phyloP scores from a whole-genome alignment of 1,140 invertebrate species.

The Drosophila bocki region DNA sequence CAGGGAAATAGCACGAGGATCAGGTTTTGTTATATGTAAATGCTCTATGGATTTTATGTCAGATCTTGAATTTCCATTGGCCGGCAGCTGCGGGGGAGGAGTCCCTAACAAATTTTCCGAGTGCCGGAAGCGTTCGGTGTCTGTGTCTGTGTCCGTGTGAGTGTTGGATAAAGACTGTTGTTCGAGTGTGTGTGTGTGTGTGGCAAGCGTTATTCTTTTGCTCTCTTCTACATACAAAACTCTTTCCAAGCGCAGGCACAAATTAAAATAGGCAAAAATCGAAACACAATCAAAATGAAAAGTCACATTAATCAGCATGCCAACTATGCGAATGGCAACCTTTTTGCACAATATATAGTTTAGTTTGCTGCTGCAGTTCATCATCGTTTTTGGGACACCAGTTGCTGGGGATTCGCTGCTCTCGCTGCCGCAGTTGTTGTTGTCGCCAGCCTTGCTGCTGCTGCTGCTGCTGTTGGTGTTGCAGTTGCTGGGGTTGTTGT shows the following conservation, averaged over 20 bases:
- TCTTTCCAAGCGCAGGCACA: slow-evolving; percentile 68
- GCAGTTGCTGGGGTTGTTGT: slow-evolving; percentile 48
- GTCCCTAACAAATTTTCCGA: slow-evolving; percentile 57
- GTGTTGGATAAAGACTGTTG: slow-evolving; percentile 22
- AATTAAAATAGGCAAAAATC: slow-evolving; percentile 62
- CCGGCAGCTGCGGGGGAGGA: slow-evolving; percentile 33
- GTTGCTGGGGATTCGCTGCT: background rate
- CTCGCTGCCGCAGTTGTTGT: slow-evolving; percentile 13
- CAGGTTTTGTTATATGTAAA: background rate
- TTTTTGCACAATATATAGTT: slow-evolving; percentile 80
- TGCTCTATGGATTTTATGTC: slow-evolving; percentile 32
- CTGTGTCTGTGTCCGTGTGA: slow-evolving; percentile 18
- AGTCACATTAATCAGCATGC: slow-evolving; percentile 64
- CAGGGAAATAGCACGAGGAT: slow-evolving; percentile 5
- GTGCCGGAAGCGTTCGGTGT: slow-evolving; percentile 26
- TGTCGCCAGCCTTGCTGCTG: slow-evolving; percentile 25
- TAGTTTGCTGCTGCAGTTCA: slow-evolving; percentile 67
- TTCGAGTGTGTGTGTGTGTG: slow-evolving; percentile 26
- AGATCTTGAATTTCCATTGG: slow-evolving; percentile 45
- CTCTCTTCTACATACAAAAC: slow-evolving; percentile 64
- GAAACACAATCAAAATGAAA: slow-evolving; percentile 48
- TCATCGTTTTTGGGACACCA: slow-evolving; percentile 18
- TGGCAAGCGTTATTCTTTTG: slow-evolving; percentile 28
- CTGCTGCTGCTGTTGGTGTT: slow-evolving; percentile 22
- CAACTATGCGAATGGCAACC: slow-evolving; percentile 76